These are phyloP conservation scores for Clivina fossor DNA, from an alignment of 2,888 invertebrate species.

Conservation along the genomic window DNA sequence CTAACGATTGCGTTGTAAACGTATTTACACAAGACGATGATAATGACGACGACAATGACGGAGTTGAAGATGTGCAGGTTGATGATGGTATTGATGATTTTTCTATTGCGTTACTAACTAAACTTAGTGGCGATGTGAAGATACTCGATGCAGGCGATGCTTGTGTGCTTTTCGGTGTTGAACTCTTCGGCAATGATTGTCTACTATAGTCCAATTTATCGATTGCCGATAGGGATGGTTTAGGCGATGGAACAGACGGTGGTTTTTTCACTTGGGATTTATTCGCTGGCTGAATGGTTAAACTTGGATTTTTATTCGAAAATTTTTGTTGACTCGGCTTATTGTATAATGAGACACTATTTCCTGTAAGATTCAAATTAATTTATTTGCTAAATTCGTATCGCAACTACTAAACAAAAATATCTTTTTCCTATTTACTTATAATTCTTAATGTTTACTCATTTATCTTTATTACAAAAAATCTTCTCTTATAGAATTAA, in stretches of 20 bases:
- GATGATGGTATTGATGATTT: conserved; percentile 30
- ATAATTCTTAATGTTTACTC: too few species aligned
- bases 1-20: conserved; percentile 44
- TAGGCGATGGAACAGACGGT: conserved; percentile 55
- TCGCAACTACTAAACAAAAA: too few species aligned
- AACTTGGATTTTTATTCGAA: conserved; percentile 8
- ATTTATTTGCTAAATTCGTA: too few species aligned
- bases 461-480: too few species aligned
- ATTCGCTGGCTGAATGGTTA: conserved; percentile 44
- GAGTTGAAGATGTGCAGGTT: conserved; percentile 27
- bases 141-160: conserved; percentile 47
- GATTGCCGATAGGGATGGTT: conserved; percentile 50
- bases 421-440: too few species aligned
- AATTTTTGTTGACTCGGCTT: conserved; percentile 38
- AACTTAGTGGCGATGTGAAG: conserved; percentile 52
- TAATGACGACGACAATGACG: conserved; percentile 14
- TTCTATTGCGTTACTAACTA: conserved; percentile 49
- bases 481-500: too few species aligned
- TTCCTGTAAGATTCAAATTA: too few species aligned
- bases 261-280: conserved; percentile 49
- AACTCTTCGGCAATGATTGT: conserved; percentile 50
- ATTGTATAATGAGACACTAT: conserved; percentile 43
- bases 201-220: conserved; percentile 43
- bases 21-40: conserved; percentile 35
- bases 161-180: conserved; percentile 44